phyloP scores from a whole-genome alignment of 2,888 invertebrate species.

The Acronicta leporina region DNA sequence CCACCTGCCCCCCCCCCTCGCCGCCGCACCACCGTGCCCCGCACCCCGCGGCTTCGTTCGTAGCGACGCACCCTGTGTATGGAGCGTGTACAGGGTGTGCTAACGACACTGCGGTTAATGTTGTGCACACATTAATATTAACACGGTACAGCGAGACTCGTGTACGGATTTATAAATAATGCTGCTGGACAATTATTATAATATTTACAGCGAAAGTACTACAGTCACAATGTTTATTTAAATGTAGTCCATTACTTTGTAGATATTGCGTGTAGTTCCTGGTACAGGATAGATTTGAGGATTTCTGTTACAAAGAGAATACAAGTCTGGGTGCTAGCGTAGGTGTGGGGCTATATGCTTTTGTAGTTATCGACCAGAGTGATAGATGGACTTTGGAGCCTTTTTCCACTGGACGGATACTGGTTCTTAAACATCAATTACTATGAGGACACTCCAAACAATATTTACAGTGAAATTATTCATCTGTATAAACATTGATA shows the following conservation, averaged over 20 bases:
- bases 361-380: no score
- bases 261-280: no score
- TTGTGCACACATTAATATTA: constrained; percentile 51
- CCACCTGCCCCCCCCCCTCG: constrained; percentile 30
- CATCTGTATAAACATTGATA: neutral
- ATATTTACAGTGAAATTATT: neutral
- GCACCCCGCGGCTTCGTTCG: neutral
- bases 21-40: neutral
- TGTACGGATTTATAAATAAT: constrained; percentile 38
- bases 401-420: no score
- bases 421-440: no score
- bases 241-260: neutral
- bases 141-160: constrained; percentile 26
- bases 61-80: constrained; percentile 4
- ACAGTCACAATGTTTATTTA: constrained; percentile 6
- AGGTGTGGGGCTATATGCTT: no score
- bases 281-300: no score
- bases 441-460: neutral
- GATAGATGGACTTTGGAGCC: no score
- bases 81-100: constrained; percentile 27
- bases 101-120: constrained; percentile 51
- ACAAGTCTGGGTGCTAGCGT: no score
- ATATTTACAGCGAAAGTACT: constrained; percentile 14
- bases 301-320: no score
- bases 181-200: constrained; percentile 28